These are phyloP conservation scores for Stenichneumon culpator DNA, from an alignment of 2,888 invertebrate genomes.

Conservation along the genomic window DNA sequence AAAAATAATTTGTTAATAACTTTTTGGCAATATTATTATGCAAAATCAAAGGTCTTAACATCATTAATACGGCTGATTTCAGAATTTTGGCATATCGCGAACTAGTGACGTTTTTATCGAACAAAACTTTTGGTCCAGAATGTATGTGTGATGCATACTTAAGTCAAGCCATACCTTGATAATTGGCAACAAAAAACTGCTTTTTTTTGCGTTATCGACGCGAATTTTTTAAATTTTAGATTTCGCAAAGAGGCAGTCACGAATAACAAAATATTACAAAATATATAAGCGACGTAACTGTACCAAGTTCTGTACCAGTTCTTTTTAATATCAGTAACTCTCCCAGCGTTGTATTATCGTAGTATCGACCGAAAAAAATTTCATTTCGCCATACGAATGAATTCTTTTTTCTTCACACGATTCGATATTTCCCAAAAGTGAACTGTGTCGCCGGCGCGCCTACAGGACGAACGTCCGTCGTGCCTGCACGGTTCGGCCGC, in stretches of 20 bases:
- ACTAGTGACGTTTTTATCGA: no score
- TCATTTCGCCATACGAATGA: background rate
- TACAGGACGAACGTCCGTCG: background rate
- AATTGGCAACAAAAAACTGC: background rate
- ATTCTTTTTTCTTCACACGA: background rate
- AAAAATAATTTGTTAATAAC: no score
- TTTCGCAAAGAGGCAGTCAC: background rate
- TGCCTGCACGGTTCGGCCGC: background rate
- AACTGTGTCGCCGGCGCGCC: background rate
- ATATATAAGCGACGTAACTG: background rate
- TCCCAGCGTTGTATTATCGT: background rate
- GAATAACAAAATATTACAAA: background rate
- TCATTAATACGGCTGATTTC: no score
- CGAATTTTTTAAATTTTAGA: background rate
- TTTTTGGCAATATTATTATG: no score
- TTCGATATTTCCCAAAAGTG: constrained; percentile 17
- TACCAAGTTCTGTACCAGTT: background rate
- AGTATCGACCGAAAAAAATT: background rate
- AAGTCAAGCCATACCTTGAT: background rate
- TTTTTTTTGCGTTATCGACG: background rate
- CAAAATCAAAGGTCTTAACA: no score
- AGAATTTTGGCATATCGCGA: no score
- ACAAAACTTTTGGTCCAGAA: no score
- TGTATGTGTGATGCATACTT: no score
- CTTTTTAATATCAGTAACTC: background rate